Base-by-base conservation (phyloP, 2,113 vertebrate species). In the Camelus dromedarius region DNA sequence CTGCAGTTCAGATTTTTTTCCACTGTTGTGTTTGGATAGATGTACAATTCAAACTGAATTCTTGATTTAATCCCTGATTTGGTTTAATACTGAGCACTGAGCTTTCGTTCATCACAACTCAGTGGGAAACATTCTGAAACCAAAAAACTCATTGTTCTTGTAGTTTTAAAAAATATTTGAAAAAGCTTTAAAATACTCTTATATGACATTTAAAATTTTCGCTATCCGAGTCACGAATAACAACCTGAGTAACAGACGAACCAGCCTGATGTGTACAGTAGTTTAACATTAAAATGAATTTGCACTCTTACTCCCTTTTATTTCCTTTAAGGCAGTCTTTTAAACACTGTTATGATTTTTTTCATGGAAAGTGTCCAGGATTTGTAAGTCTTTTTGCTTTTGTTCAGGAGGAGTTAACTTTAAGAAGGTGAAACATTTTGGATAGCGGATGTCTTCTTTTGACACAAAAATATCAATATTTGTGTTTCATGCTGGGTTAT, bases 81-180 rank as follows among this genome's bases (percentile, higher is more conserved):
- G 84, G 48, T 50, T 83, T 70, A 77, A 94, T 76, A n/a, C 52
- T 1, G 24, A 92, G 94, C 94, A n/a, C 70, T 79, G 67, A 84
- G 64, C 58, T 50, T 42, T 95, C 93, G 86, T 96, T 93, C 35
- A 24, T 89, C 48, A 67, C 76, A 64, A 15, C 32, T 48, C 81
- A 83, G 69, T 76, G 28, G 84, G 73, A 93, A 97, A 88, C 66
- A 85, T 62, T 91, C 76, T 75, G 81, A 72, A 93, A 48, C 83
- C 69, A 75, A 89, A 96, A 66, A 60, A 32, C 46, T 81, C 54
- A 42, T 93, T 38, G 69, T 95, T 96, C 64, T 38, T 26, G 16
- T 32, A 64, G 76, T 79, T 84, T 50, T 64, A 50, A 62, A 85
- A 81, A 95, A 76, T 26, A 9, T 18, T 73, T 77, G 48, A 64